Conservation (phyloP, 2,888 invertebrate species). For the Apamea epomidion region DNA sequence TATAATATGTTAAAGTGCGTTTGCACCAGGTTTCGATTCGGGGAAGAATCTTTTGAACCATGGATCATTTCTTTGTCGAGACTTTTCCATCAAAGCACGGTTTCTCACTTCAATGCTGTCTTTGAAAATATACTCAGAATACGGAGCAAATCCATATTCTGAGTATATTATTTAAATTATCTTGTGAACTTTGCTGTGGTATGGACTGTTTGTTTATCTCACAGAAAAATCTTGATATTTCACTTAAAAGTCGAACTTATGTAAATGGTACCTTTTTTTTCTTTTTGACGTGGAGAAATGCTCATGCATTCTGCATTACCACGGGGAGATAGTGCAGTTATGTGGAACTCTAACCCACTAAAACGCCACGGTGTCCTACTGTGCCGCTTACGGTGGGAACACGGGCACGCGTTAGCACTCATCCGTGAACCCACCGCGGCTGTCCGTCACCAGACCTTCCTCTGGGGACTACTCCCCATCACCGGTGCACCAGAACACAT, state of each 20-base stretch:
- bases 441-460: no score
- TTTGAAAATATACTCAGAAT: not conserved
- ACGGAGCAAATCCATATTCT: not conserved
- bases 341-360: no score
- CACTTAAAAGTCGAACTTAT: not conserved
- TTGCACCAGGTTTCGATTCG: not conserved
- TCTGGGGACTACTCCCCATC: no score
- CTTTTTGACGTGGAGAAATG: no score
- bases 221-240: not conserved
- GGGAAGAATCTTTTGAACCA: not conserved
- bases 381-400: no score
- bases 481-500: no score
- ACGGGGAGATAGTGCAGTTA: no score
- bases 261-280: no score
- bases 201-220: not conserved
- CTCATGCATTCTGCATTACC: no score
- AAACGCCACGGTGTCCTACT: no score
- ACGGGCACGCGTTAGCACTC: no score
- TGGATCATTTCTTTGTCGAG: not conserved
- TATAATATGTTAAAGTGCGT: not conserved
- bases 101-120: slow-evolving; percentile 6
- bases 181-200: not conserved
- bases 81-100: slow-evolving; percentile 12
- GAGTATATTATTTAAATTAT: not conserved
- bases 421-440: no score